Evolutionary conservation across 2,113 vertebrate genomes (phyloP).

Genomic region (Conger conger): DNA sequence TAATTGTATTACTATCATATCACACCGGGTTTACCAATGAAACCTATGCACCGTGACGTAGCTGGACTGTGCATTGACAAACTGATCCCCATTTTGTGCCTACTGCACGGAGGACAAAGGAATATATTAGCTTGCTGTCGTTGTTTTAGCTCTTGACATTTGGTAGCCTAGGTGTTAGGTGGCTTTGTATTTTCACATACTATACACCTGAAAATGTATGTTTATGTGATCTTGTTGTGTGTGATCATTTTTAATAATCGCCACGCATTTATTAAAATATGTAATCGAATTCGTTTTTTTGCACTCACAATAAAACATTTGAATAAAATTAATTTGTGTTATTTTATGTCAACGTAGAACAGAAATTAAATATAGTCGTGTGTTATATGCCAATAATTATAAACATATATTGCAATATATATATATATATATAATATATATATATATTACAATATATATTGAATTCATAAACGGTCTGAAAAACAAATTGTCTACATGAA

Average conservation of each 20-base stretch:
- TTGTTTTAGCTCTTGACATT: background rate
- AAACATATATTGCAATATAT: no score
- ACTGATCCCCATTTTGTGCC: conserved; percentile 29
- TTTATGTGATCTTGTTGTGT: background rate
- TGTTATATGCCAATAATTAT: background rate
- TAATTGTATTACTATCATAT: background rate
- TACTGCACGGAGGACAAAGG: conserved; percentile 2
- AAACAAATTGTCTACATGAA: no score
- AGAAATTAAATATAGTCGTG: background rate
- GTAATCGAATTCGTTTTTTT: background rate
- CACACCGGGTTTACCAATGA: background rate
- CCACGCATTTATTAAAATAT: background rate
- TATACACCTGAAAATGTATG: background rate
- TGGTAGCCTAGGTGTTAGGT: background rate
- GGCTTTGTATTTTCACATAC: background rate
- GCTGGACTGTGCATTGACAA: conserved; percentile 19
- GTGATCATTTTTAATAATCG: background rate
- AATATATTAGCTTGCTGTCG: background rate
- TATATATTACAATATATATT: no score
- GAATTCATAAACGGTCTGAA: no score
- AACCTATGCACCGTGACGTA: conserved; percentile 20
- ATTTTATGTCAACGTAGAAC: background rate
- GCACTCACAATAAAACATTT: background rate
- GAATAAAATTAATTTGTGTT: background rate
- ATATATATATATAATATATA: no score